These are phyloP conservation scores for Drosophila bifasciata DNA, from an alignment of 1,140 invertebrate species.

Conservation along the genomic window DNA sequence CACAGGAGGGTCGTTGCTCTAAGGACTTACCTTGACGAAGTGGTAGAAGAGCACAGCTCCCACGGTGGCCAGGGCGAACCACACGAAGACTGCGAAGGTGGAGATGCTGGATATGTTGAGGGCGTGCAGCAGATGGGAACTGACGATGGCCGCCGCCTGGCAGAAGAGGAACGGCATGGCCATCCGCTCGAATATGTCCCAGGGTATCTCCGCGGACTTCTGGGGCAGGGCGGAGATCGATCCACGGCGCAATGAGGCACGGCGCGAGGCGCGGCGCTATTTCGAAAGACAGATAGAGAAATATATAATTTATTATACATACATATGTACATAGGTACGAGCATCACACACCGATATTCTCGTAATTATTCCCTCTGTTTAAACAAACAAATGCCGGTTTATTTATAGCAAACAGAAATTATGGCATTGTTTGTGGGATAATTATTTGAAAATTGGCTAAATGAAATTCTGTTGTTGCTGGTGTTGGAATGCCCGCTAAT, in stretches of 20 bases:
- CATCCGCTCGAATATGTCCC: slow-evolving; percentile 91
- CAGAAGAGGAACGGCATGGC: slow-evolving; percentile 91
- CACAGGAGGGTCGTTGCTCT: slow-evolving; percentile 19
- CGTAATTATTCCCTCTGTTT: slow-evolving; percentile 48
- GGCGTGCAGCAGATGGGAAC: slow-evolving; percentile 88
- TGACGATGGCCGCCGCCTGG: slow-evolving; percentile 89
- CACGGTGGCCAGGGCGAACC: slow-evolving; percentile 88
- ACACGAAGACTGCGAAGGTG: slow-evolving; percentile 90
- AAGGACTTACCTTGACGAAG: slow-evolving; percentile 89
- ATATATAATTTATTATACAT: slow-evolving; percentile 4
- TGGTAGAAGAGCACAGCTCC: slow-evolving; percentile 91
- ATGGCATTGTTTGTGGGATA: slow-evolving; percentile 33
- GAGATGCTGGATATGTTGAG: slow-evolving; percentile 90
- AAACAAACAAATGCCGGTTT: too few relatives aligned
- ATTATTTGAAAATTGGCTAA: slow-evolving; percentile 56
- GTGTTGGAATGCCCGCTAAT: slow-evolving; percentile 1
- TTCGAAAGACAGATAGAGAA: slow-evolving; percentile 11
- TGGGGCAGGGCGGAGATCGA: slow-evolving; percentile 80
- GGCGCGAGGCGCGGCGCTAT: slow-evolving; percentile 78
- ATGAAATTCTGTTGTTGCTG: neutral
- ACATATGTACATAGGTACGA: neutral
- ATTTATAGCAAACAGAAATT: too few relatives aligned
- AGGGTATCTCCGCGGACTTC: slow-evolving; percentile 87
- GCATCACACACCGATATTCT: too few relatives aligned
- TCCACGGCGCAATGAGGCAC: slow-evolving; percentile 76